Percentiles rank a stretch among this genome's conserved stretches.
phyloP scores from a whole-genome alignment of 2,113 vertebrate genomes.

The Butorides virescens region DNA sequence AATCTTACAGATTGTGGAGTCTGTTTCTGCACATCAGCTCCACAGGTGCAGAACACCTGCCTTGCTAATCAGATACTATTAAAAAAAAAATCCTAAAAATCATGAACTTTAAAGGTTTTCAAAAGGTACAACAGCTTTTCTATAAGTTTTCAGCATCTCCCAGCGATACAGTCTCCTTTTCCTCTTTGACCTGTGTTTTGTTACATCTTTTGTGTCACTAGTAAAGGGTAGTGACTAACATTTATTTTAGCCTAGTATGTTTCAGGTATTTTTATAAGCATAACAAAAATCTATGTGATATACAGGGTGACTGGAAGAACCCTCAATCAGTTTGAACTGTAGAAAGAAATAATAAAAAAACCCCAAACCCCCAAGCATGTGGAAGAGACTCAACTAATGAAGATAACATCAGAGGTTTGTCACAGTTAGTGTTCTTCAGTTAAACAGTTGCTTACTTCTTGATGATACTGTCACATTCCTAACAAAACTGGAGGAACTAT shows the following conservation, averaged over 20 bases:
- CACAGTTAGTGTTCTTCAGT: not conserved
- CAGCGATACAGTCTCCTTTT: not conserved
- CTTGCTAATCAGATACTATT: not conserved
- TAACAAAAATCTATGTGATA: not conserved
- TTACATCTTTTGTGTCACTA: not conserved
- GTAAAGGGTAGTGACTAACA: not conserved
- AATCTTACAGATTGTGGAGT: no score
- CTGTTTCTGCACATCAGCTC: no score
- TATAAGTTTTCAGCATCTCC: not conserved
- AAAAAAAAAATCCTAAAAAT: not conserved
- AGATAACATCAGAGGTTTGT: not conserved
- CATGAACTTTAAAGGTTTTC: not conserved
- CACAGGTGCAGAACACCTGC: not conserved
- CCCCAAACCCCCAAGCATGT: not conserved
- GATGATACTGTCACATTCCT: not conserved
- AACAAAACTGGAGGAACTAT: not conserved
- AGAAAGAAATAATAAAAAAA: not conserved
- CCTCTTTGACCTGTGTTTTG: not conserved
- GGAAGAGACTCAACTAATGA: not conserved
- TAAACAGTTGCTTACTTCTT: not conserved
- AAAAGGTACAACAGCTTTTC: not conserved
- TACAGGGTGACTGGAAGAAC: not conserved
- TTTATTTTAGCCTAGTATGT: not conserved
- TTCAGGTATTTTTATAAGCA: not conserved
- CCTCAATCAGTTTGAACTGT: not conserved